Conservation (phyloP, 2,888 invertebrate genomes). For the Agrilus mali region DNA sequence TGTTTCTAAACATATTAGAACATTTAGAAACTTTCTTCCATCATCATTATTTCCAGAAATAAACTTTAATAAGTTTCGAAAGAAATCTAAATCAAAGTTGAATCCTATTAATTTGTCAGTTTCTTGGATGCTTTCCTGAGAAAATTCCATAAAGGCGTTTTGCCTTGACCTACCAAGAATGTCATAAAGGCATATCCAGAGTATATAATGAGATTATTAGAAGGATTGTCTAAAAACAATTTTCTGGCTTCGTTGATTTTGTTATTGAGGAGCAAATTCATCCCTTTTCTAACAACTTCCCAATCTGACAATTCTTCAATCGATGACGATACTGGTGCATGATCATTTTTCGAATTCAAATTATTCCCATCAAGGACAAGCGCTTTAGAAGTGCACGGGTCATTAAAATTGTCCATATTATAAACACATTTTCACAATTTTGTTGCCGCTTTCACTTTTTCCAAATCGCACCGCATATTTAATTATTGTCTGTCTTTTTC, state of each 20-base stretch:
- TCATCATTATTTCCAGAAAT: not conserved
- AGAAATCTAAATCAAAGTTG: not conserved
- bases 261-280: constrained; percentile 37
- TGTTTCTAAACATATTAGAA: no score
- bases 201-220: constrained; percentile 33
- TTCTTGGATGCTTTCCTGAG: no score
- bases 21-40: not conserved
- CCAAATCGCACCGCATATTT: no score
- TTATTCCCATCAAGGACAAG: no score
- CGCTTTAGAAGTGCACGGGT: no score
- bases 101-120: no score
- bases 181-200: constrained; percentile 37
- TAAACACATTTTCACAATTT: no score
- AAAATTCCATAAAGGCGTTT: no score
- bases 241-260: constrained; percentile 32
- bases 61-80: not conserved
- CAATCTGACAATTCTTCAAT: constrained; percentile 25
- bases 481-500: no score
- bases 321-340: not conserved
- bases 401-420: no score
- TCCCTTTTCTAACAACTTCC: constrained; percentile 34
- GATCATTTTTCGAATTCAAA: no score
- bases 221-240: constrained; percentile 32
- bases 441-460: no score
- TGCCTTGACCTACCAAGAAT: constrained; percentile 32